These are phyloP conservation scores for Oreochromis spilurus DNA, from an alignment of 2,113 vertebrate species.

Conservation along the genomic window DNA sequence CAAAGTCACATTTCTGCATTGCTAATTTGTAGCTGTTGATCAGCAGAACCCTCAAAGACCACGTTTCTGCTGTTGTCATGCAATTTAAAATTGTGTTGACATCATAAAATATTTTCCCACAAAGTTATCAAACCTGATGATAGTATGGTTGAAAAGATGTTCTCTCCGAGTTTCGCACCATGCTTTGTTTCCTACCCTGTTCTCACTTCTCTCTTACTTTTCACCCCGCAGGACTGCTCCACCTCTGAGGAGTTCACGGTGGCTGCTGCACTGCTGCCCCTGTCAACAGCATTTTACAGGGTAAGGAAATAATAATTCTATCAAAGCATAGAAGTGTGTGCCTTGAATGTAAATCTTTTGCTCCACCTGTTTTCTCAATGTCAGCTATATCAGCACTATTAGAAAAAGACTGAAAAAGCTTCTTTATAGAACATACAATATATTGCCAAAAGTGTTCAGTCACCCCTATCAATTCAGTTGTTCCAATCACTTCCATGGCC, in stretches of 20 bases:
- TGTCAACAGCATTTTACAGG: conserved; percentile 94
- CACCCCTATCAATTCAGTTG: too few species aligned
- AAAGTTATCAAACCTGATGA: not conserved
- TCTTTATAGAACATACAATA: too few species aligned
- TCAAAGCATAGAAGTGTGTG: not conserved
- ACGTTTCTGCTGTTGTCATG: not conserved
- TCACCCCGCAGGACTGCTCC: conserved; percentile 88
- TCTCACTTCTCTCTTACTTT: conserved; percentile 39
- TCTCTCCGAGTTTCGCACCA: not conserved
- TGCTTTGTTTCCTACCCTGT: not conserved
- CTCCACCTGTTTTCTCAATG: not conserved
- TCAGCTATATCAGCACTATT: not conserved
- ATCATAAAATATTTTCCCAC: not conserved
- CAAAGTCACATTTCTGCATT: not conserved
- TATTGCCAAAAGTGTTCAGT: too few species aligned
- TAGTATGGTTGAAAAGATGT: not conserved
- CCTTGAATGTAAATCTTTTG: not conserved
- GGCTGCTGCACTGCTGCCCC: conserved; percentile 87
- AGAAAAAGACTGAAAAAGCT: too few species aligned
- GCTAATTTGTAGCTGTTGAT: not conserved
- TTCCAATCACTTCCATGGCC: too few species aligned
- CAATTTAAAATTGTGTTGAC: not conserved
- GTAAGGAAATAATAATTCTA: conserved; percentile 69
- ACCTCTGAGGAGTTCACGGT: conserved; percentile 92
- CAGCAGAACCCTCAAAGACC: not conserved